Conservation (phyloP, 2,113 vertebrate genomes). For the Speoplatyrhinus poulsoni region DNA sequence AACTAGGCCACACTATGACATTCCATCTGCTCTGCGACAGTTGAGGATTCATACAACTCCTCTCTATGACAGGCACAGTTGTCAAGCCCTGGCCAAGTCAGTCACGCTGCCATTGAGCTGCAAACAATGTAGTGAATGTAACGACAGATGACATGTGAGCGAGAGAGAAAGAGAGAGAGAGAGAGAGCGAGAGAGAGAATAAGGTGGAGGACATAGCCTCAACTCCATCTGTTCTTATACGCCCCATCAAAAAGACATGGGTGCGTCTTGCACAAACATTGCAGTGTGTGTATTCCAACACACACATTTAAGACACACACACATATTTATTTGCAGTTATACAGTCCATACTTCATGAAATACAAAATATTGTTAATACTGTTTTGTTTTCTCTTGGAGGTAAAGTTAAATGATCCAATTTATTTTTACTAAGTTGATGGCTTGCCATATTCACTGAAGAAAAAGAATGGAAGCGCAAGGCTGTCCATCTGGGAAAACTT, state of each 20-base stretch:
- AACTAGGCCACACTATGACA: conserved; percentile 31
- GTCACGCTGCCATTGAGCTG: conserved; percentile 67
- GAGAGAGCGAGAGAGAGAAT: conserved; percentile 31
- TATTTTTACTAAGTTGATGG: too few relatives aligned
- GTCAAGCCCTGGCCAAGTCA: conserved; percentile 69
- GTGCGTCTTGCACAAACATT: not conserved
- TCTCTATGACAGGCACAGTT: conserved; percentile 55
- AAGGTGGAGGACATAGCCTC: conserved; percentile 43
- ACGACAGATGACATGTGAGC: conserved; percentile 66
- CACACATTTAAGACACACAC: not conserved
- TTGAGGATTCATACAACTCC: conserved; percentile 33
- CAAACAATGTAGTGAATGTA: conserved; percentile 73
- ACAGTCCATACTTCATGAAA: too few relatives aligned
- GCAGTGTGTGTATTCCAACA: not conserved
- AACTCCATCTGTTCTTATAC: conserved; percentile 67
- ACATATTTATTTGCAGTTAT: not conserved
- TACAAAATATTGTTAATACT: too few relatives aligned
- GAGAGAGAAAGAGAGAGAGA: too few relatives aligned
- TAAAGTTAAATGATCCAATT: too few relatives aligned
- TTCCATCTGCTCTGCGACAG: conserved; percentile 14
- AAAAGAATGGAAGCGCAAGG: too few relatives aligned
- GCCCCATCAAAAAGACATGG: conserved; percentile 27
- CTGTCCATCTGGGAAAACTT: too few relatives aligned
- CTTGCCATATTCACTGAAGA: too few relatives aligned
- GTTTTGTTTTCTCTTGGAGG: too few relatives aligned